Percentiles rank a stretch among this genome's conserved stretches.
Conservation (phyloP, 1,140 invertebrate genomes). For the Drosophila aff. region DNA sequence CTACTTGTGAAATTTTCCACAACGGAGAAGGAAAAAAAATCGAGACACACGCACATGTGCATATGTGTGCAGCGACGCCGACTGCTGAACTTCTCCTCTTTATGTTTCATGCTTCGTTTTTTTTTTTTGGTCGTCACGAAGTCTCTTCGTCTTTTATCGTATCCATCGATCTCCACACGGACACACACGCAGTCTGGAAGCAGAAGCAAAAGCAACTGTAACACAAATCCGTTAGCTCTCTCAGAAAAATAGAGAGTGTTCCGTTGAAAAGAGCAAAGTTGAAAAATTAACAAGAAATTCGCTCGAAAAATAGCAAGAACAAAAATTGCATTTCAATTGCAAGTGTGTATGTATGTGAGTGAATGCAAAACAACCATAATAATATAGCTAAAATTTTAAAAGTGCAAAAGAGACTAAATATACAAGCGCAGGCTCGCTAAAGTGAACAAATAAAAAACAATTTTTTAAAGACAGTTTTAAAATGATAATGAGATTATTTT, state of each 20-base stretch:
- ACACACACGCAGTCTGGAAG: conserved; percentile 34
- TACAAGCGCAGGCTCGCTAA: not conserved
- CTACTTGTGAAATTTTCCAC: conserved; percentile 82
- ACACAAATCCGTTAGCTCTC: conserved; percentile 73
- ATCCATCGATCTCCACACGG: conserved; percentile 78
- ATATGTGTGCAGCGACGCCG: conserved; percentile 48
- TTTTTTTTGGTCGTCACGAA: conserved; percentile 59
- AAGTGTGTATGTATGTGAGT: conserved; percentile 20
- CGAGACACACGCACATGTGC: conserved; percentile 42
- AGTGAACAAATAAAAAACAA: not conserved
- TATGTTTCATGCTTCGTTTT: conserved; percentile 71
- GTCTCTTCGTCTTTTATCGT: conserved; percentile 81
- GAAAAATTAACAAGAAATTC: conserved; percentile 53
- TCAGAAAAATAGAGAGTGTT: conserved; percentile 23
- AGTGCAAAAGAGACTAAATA: conserved; percentile 26
- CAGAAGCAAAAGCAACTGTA: conserved; percentile 61
- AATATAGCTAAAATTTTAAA: conserved; percentile 53
- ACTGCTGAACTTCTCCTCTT: conserved; percentile 77
- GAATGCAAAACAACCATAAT: conserved; percentile 61
- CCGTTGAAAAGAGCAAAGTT: conserved; percentile 70
- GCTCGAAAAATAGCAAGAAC: conserved; percentile 28
- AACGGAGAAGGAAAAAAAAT: conserved; percentile 67
- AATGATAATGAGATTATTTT: too few relatives aligned
- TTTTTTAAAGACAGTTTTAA: too few relatives aligned
- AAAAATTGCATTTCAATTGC: conserved; percentile 60